Conservation (phyloP, 2,113 vertebrate species). For the Muntiacus reevesi region DNA sequence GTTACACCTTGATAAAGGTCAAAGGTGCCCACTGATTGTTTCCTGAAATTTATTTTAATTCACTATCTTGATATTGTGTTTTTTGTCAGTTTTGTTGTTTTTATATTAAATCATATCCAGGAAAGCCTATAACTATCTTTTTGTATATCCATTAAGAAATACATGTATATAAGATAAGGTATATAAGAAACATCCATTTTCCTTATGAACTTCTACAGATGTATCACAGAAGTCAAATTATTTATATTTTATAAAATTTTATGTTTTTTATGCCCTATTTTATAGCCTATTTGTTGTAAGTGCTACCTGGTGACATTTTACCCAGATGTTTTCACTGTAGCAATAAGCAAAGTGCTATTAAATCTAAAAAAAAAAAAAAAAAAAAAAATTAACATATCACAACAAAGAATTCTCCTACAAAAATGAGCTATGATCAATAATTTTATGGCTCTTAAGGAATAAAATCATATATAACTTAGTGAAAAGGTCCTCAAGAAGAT, state of each 20-base stretch:
- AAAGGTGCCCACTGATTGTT: neutral
- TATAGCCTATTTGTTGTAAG: neutral
- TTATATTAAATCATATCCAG: neutral
- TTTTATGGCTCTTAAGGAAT: neutral
- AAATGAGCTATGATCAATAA: neutral
- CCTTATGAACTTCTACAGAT: neutral
- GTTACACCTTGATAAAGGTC: neutral
- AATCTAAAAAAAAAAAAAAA: neutral
- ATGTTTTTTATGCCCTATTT: neutral
- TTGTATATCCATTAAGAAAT: neutral
- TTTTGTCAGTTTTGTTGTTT: neutral
- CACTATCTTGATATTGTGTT: neutral
- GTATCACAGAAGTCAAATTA: neutral
- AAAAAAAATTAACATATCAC: neutral
- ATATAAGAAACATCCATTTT: neutral
- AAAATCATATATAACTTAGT: neutral
- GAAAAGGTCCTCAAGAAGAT: neutral
- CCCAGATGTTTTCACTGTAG: neutral
- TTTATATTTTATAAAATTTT: slow-evolving; percentile 6
- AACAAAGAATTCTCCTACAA: neutral
- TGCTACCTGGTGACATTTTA: neutral
- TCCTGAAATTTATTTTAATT: neutral
- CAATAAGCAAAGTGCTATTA: neutral
- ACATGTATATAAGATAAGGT: neutral
- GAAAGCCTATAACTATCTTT: neutral